Conservation (phyloP, 1,140 invertebrate genomes). For the Phenacoccus solenopsis region DNA sequence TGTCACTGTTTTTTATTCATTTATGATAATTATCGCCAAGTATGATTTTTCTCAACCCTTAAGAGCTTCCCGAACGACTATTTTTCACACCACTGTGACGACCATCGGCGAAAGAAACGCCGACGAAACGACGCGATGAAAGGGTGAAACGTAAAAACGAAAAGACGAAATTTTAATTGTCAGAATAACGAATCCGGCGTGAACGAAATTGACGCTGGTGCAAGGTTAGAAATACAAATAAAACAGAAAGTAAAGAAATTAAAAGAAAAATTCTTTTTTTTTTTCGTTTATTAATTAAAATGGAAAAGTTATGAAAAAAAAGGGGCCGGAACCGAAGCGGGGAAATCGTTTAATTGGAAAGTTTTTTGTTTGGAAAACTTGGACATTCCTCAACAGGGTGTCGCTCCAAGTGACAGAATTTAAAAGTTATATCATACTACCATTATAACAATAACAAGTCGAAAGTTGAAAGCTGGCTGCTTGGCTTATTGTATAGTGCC, state of each 20-base stretch:
- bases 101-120: too few species aligned
- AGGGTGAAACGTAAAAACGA: too few species aligned
- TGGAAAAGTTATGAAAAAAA: slow-evolving; percentile 16
- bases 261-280: slow-evolving; percentile 12
- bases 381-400: slow-evolving; percentile 16
- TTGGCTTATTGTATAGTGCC: slow-evolving; percentile 11
- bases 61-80: too few species aligned
- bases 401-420: slow-evolving; percentile 15
- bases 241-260: slow-evolving; percentile 15
- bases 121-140: too few species aligned
- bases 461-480: slow-evolving; percentile 11
- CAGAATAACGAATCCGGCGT: slow-evolving; percentile 5
- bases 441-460: slow-evolving; percentile 13
- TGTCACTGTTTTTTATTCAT: too few species aligned
- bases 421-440: slow-evolving; percentile 15
- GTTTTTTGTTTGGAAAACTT: slow-evolving; percentile 15
- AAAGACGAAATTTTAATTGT: background rate
- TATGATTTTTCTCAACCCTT: too few species aligned
- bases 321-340: background rate
- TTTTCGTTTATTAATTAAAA: slow-evolving; percentile 14
- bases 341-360: slow-evolving; percentile 15
- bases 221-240: slow-evolving; percentile 12
- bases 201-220: background rate
- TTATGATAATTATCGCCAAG: too few species aligned
- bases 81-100: background rate